Evolutionary conservation across 1,140 invertebrate species (phyloP), one percentile per base, ranked within the genome.

Genomic region (Bicyclus anynana): DNA sequence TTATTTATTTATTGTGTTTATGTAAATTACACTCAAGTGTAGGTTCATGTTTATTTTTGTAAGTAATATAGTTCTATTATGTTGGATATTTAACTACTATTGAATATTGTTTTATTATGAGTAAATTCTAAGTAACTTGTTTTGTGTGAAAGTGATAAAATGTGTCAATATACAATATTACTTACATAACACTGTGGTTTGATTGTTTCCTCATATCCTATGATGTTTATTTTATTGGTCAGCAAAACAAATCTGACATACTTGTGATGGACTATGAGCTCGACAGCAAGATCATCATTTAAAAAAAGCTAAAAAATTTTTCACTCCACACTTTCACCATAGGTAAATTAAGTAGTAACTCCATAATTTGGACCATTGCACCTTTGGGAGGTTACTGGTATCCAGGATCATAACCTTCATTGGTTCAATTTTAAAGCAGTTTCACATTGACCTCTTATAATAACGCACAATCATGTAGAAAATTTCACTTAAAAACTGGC

Each of bases 121-220:
- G 70, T 82, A 84, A 80, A 84, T 84, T 87, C 78, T 85, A 80
- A 78, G 72, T 67, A 69, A 77, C 65, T 80, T 84, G 81, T 87
- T 87, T 84, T 74, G 78, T 84, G 83, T 82, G 80, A 69, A 80
- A 80, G 75, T 85, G 81, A 80, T 77, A 70, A 78, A 79, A 81
- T 79, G 76, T 84, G 73, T 87, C 82, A 87, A 86, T 84, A 86
- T 84, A 87, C 75, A 84, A 80, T 69, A 83, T 79, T 78, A 87
- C 80, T 83, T 83, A 81, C 72, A 72, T 59, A 62, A 51, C 26
- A 63, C 53, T 64, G 65, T 76, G 57, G 70, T 83, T 83, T 84
- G 38, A 73, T 79, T 85, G 56, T 40, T 53, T 38, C 21, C 57
- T 51, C 29, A 33, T 57, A 59, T 26, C 26, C 4, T 17, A 35